These are phyloP conservation scores for Gobiocypris rarus DNA, from an alignment of 2,113 vertebrate genomes.

Conservation along the genomic window DNA sequence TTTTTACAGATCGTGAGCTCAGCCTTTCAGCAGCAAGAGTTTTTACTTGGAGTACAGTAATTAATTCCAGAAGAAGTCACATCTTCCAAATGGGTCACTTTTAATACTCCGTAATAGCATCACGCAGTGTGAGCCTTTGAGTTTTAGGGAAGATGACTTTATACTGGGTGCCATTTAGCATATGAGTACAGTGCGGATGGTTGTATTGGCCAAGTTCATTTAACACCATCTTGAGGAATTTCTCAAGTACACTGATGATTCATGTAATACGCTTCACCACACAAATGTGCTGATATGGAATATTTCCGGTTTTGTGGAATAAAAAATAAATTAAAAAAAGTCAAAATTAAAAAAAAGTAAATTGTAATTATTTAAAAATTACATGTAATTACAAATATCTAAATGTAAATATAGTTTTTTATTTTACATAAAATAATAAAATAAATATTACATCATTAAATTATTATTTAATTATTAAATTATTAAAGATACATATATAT, in stretches of 20 bases:
- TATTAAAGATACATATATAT: too few species aligned
- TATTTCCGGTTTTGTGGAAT: neutral
- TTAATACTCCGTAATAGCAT: conserved; percentile 63
- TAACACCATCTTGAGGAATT: conserved; percentile 38
- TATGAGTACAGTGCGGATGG: neutral
- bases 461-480: too few species aligned
- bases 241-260: conserved; percentile 31
- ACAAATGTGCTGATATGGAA: neutral
- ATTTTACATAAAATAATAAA: too few species aligned
- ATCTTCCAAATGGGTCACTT: conserved; percentile 68
- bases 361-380: too few species aligned
- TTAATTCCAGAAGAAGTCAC: conserved; percentile 61
- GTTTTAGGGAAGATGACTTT: neutral
- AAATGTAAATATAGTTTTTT: too few species aligned
- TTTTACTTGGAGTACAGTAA: conserved; percentile 44
- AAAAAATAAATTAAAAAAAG: neutral
- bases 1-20: conserved; percentile 59
- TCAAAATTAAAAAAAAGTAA: too few species aligned
- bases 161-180: conserved; percentile 31
- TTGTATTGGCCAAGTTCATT: conserved; percentile 15
- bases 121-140: conserved; percentile 35
- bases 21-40: conserved; percentile 39
- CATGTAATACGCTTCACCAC: conserved; percentile 6
- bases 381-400: too few species aligned
- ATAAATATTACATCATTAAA: too few species aligned